Base-by-base conservation (phyloP, 2,113 vertebrate species). In the Marcusenius ussheri region DNA sequence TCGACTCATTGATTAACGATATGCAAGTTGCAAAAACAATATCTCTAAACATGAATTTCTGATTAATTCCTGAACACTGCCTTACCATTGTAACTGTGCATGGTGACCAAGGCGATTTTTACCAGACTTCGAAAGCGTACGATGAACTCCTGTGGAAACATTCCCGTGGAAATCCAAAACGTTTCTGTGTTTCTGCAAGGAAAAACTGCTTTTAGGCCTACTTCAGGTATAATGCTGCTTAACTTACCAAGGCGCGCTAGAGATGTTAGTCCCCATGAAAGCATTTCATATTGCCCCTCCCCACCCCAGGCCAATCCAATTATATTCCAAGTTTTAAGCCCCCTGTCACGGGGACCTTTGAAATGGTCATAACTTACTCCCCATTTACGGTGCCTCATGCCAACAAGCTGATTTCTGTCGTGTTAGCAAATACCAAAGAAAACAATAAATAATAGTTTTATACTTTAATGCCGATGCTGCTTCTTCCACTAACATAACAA, bases 61-160 rank as follows among this genome's bases (percentile, higher is more conserved):
- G n/a, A 31, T 70, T 70, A 70, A 70, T 70, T 70, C 62, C n/a
- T 31, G 8, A 31, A 13, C 62, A 31, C 27, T 31, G 9, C 11
- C 56, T 42, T 96, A 99, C 98, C 96, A 92, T 97, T 96, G 31
- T 96, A 98, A 93, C 97, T 97, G 87, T 98, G 97, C 90, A 99
- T 93, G 74, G 94, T 90, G 47, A 99, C 93, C 4, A 93, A 94
- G 89, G 93, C 95, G 70, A 99, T 92, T 51, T 92, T 96, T 7
- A 97, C 94, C 2, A 95, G 89, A 84, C 95, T 94, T 87, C 96
- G 94, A 91, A 99, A 97, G 87, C 94, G 95, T 89, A 99, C 93
- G 91, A 98, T 96, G 90, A 99, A 93, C 91, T 99, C 98, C 90
- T 99, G 98, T 0, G 98, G 98, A 95, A 98, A 99, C 97, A 98